These are phyloP conservation scores for Conops quadrifasciatus DNA, from an alignment of 2,888 invertebrate genomes.

Conservation along the genomic window DNA sequence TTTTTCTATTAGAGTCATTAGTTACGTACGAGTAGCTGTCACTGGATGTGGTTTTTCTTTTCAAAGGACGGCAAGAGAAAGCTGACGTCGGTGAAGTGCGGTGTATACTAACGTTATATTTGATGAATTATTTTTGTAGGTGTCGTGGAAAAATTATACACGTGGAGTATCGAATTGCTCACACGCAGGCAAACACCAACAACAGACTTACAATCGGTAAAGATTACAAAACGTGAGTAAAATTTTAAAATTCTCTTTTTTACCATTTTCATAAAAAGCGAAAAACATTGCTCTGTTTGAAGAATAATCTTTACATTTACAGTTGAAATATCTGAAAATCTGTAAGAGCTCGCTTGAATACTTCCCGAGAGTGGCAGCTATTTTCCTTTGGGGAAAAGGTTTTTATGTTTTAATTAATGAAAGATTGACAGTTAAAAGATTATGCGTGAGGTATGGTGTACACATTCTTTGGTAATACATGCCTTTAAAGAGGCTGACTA, in stretches of 20 bases:
- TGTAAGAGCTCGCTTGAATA: too few species aligned
- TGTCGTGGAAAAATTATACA: conserved; percentile 33
- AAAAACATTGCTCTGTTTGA: background rate
- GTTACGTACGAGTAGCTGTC: conserved; percentile 35
- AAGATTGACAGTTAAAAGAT: too few species aligned
- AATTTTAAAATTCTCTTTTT: conserved; percentile 17
- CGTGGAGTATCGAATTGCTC: conserved; percentile 2
- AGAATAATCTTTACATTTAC: too few species aligned
- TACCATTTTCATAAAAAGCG: background rate
- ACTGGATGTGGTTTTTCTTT: conserved; percentile 39
- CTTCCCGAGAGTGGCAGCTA: too few species aligned
- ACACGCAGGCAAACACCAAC: conserved; percentile 4
- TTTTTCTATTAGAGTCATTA: conserved; percentile 45
- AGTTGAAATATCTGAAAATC: background rate
- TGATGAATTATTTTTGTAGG: conserved; percentile 40
- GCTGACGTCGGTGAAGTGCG: conserved; percentile 41
- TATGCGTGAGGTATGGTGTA: too few species aligned
- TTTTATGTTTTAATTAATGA: too few species aligned
- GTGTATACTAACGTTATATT: conserved; percentile 23
- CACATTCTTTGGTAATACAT: too few species aligned
- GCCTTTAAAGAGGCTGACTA: too few species aligned
- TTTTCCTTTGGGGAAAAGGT: too few species aligned
- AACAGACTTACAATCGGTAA: conserved; percentile 22
- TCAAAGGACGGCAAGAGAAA: background rate
- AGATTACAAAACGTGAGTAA: conserved; percentile 27